Evolutionary conservation across 2,888 invertebrate genomes (phyloP).

Genomic region (Stenotaenia linearis): DNA sequence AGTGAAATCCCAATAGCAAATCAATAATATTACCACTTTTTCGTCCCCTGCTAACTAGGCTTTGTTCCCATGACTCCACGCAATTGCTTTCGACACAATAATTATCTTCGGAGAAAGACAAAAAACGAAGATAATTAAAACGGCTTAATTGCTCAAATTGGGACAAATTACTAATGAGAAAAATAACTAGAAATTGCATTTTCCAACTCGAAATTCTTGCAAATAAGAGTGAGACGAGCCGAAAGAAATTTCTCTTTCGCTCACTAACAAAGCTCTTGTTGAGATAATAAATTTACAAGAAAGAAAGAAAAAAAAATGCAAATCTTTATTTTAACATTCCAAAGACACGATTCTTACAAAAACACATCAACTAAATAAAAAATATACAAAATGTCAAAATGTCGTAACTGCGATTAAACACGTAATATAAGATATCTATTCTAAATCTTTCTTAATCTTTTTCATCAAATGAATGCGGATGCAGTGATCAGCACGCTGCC

Average conservation of each 20-base stretch:
- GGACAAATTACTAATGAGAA: background rate
- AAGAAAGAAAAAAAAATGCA: background rate
- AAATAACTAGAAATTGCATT: background rate
- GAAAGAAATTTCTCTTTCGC: too few relatives aligned
- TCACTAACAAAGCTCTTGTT: too few relatives aligned
- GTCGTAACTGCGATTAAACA: background rate
- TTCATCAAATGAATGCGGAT: background rate
- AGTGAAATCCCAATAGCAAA: slow-evolving; percentile 4
- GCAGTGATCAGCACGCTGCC: background rate
- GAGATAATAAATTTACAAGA: background rate
- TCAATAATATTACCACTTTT: background rate
- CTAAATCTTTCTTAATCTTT: background rate
- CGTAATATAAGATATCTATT: background rate
- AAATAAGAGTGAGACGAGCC: too few relatives aligned
- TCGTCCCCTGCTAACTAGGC: background rate
- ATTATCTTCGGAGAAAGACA: background rate
- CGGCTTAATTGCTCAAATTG: background rate
- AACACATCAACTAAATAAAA: too few relatives aligned
- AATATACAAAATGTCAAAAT: too few relatives aligned
- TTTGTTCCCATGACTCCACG: background rate
- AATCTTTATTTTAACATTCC: background rate
- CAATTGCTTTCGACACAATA: background rate
- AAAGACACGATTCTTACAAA: too few relatives aligned
- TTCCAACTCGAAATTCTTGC: background rate
- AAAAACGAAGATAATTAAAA: background rate